These are phyloP conservation scores for Chionomys nivalis DNA, from an alignment of 2,113 vertebrate genomes.

Conservation along the genomic window DNA sequence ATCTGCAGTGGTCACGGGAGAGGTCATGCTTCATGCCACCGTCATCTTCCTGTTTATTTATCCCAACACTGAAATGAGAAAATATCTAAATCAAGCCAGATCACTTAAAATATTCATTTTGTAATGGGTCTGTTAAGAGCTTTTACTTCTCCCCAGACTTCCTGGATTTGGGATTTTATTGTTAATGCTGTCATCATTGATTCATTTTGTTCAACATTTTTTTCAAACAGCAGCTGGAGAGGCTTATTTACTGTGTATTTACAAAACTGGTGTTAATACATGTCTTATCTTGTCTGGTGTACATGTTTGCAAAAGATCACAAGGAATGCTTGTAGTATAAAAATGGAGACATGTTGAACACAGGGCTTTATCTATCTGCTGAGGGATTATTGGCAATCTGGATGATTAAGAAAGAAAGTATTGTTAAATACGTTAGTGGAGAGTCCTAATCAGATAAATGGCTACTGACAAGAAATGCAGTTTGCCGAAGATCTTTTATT, in stretches of 20 bases:
- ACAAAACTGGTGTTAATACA: neutral
- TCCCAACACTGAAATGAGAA: slow-evolving; percentile 57
- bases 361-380: neutral
- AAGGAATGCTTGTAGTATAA: neutral
- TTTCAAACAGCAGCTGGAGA: neutral
- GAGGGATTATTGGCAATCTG: neutral
- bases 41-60: slow-evolving; percentile 56
- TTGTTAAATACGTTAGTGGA: neutral
- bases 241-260: neutral
- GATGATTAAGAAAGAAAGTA: neutral
- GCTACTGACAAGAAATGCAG: neutral
- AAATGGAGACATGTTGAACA: neutral
- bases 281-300: neutral
- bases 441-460: neutral
- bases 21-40: slow-evolving; percentile 42
- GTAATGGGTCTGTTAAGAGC: neutral
- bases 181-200: neutral
- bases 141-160: neutral
- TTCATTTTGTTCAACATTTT: neutral
- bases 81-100: neutral
- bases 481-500: neutral
- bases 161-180: neutral
- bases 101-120: slow-evolving; percentile 26
- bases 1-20: neutral
- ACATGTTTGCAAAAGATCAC: neutral